Percentiles rank a stretch among this genome's conserved stretches.
Evolutionary conservation across 2,888 invertebrate genomes (phyloP).

Genomic region (Kryphioiulus occultus): DNA sequence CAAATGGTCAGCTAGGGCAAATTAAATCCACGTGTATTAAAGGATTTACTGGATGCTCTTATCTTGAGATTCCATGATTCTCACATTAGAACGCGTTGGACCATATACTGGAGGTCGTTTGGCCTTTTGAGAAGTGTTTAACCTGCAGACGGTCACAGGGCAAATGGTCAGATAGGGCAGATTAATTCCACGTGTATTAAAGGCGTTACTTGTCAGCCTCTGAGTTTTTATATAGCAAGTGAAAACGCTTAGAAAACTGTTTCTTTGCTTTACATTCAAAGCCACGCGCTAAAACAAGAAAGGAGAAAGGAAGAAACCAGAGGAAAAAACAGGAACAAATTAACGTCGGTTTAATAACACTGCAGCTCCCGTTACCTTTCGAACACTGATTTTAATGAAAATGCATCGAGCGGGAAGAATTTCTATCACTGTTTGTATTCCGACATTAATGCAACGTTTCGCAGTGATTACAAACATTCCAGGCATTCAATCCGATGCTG

Average conservation of each 20-base stretch:
- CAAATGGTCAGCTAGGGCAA: no score
- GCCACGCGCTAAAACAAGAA: no score
- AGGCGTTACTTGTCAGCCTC: neutral
- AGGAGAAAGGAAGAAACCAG: neutral
- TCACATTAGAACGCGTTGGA: no score
- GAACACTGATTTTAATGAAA: neutral
- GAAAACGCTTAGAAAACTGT: no score
- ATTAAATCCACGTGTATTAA: no score
- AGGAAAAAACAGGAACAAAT: neutral
- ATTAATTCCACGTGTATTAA: neutral
- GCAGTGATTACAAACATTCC: constrained; percentile 10
- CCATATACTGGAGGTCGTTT: no score
- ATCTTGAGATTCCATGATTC: no score
- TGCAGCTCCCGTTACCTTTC: neutral
- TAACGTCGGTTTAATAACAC: neutral
- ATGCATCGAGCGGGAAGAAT: neutral
- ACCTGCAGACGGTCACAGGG: no score
- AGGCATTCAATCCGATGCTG: neutral
- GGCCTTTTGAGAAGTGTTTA: no score
- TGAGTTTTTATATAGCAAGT: neutral
- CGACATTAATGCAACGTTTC: neutral
- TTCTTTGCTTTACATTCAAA: no score
- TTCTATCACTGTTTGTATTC: neutral
- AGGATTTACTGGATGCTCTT: no score
- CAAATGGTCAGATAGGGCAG: no score